phyloP scores from a whole-genome alignment of 1,140 invertebrate genomes.

The Meloidogyne floridensis region DNA sequence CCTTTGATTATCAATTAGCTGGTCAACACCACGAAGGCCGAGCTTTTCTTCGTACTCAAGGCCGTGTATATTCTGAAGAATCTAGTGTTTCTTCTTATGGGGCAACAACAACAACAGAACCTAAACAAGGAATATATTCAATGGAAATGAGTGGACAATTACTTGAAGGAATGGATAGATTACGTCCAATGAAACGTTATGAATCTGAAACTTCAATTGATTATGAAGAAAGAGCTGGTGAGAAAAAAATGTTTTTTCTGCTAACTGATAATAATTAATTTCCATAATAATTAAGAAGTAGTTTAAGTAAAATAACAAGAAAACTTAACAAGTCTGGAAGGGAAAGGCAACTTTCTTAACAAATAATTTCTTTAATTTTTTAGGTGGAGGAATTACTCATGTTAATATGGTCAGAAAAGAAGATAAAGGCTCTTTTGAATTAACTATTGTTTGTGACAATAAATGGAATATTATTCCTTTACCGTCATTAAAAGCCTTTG shows the following conservation, averaged over 20 bases:
- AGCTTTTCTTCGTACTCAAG: slow-evolving; percentile 1
- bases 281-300: slow-evolving; percentile 18
- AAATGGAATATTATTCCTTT: slow-evolving; percentile 1
- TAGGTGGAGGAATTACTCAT: slow-evolving; percentile 51
- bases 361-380: not conserved
- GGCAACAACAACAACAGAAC: slow-evolving; percentile 11
- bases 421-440: slow-evolving; percentile 39
- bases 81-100: not conserved
- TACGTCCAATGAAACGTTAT: slow-evolving; percentile 37
- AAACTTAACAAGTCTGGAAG: too few species aligned
- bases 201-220: slow-evolving; percentile 47
- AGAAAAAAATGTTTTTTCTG: not conserved
- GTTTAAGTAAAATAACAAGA: not conserved
- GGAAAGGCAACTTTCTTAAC: too few species aligned
- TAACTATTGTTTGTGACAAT: slow-evolving; percentile 49
- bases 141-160: slow-evolving; percentile 34
- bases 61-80: slow-evolving; percentile 15
- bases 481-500: slow-evolving; percentile 22
- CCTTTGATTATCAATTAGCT: slow-evolving; percentile 24
- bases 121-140: slow-evolving; percentile 21
- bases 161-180: slow-evolving; percentile 36
- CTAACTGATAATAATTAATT: not conserved
- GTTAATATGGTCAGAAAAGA: slow-evolving; percentile 54
- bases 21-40: slow-evolving; percentile 29
- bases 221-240: slow-evolving; percentile 31